phyloP scores from a whole-genome alignment of 2,797 vertebrate genomes.

The Melanotaenia nigrans region DNA sequence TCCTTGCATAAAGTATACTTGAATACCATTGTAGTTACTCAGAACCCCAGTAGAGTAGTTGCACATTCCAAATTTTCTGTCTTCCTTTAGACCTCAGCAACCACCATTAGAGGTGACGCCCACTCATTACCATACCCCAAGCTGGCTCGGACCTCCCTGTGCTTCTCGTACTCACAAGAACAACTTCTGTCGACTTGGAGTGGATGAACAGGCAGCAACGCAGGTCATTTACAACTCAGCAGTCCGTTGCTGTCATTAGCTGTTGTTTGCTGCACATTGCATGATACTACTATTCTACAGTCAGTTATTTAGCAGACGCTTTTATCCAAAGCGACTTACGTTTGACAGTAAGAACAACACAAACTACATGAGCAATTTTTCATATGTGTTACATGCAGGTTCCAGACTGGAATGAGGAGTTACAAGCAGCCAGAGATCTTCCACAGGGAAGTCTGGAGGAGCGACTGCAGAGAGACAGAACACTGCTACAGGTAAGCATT shows the following conservation, averaged over 20 bases:
- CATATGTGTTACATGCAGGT: conserved; percentile 57
- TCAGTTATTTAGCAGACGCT: too few species aligned
- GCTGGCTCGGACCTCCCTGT: conserved; percentile 82
- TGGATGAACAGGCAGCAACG: conserved; percentile 76
- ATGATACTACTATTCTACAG: not conserved
- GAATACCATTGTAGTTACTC: not conserved
- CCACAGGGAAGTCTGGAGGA: conserved; percentile 79
- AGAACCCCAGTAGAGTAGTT: not conserved
- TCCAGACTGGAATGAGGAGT: conserved; percentile 87
- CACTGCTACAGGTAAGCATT: conserved; percentile 80
- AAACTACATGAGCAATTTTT: conserved; percentile 3
- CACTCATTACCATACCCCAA: conserved; percentile 80
- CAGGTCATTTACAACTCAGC: conserved; percentile 69
- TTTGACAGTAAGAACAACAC: too few species aligned
- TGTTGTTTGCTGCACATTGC: not conserved
- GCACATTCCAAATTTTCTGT: not conserved
- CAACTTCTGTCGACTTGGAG: conserved; percentile 77
- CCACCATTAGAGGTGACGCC: conserved; percentile 71
- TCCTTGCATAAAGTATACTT: not conserved
- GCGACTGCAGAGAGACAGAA: conserved; percentile 80
- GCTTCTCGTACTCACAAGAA: conserved; percentile 79
- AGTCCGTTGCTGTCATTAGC: not conserved
- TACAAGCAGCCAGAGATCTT: conserved; percentile 83
- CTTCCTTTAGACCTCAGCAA: conserved; percentile 64
- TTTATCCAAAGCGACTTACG: too few species aligned